Conservation (phyloP, 53 echinoderm and acorn worm genomes). For the Echinarachnius parma region DNA sequence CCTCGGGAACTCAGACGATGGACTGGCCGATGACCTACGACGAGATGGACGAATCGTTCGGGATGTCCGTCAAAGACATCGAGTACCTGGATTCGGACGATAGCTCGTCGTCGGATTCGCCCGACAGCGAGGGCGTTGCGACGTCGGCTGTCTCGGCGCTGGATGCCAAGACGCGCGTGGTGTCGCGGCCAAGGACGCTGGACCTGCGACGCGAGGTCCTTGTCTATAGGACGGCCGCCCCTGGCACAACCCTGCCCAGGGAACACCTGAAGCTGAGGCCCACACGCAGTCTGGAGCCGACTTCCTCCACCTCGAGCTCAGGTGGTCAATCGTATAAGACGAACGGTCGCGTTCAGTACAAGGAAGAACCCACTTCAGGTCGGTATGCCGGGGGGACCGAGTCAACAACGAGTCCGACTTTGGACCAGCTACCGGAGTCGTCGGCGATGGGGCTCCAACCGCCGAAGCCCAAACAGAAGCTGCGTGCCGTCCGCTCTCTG, state of each 20-base stretch:
- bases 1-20: constrained; percentile 39
- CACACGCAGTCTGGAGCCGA: constrained; percentile 30
- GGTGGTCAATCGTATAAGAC: constrained; percentile 8
- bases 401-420: constrained; percentile 1
- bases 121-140: constrained; percentile 9
- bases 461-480: constrained; percentile 35
- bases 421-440: constrained; percentile 5
- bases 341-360: constrained; percentile 10
- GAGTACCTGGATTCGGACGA: constrained; percentile 38
- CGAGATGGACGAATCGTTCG: constrained; percentile 25
- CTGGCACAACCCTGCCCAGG: constrained; percentile 9
- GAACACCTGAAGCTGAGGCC: constrained; percentile 34
- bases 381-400: background rate
- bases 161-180: constrained; percentile 31
- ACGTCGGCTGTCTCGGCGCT: constrained; percentile 32
- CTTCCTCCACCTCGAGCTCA: background rate
- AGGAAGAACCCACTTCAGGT: constrained; percentile 12
- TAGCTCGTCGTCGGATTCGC: constrained; percentile 40
- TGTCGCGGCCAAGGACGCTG: constrained; percentile 23
- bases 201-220: constrained; percentile 33
- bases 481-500: constrained; percentile 36
- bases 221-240: constrained; percentile 19
- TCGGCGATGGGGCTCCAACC: background rate
- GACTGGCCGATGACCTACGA: constrained; percentile 36
- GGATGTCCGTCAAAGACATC: constrained; percentile 40